phyloP scores from a whole-genome alignment of 2,113 vertebrate species.

The Anolis sagrei region DNA sequence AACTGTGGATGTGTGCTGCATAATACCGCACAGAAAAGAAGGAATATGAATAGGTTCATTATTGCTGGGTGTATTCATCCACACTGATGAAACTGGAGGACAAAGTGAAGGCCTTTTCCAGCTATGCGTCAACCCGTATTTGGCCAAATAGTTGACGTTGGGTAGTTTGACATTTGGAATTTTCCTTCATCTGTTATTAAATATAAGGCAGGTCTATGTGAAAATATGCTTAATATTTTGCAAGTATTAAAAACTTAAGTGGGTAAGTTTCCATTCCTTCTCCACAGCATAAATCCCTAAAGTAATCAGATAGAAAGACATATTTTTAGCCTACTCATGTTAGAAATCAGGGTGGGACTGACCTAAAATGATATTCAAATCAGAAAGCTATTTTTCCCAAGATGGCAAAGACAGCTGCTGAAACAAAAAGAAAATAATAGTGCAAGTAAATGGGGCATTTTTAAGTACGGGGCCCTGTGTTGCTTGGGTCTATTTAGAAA shows the following conservation, averaged over 20 bases:
- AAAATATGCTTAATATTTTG: constrained; percentile 36
- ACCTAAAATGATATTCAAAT: constrained; percentile 58
- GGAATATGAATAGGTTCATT: neutral
- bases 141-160: constrained; percentile 31
- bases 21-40: neutral
- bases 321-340: constrained; percentile 8
- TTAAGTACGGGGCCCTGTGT: neutral
- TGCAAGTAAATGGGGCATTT: constrained; percentile 6
- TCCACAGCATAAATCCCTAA: constrained; percentile 10
- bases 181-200: constrained; percentile 44
- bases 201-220: constrained; percentile 52
- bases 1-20: neutral
- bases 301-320: constrained; percentile 7
- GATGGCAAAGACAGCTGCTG: constrained; percentile 38
- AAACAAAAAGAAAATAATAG: constrained; percentile 2
- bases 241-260: neutral
- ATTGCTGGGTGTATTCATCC: neutral
- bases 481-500: constrained; percentile 22
- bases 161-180: constrained; percentile 56
- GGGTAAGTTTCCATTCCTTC: constrained; percentile 12
- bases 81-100: neutral
- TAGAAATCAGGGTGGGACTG: constrained; percentile 43
- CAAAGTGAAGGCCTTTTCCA: constrained; percentile 27
- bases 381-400: constrained; percentile 35
- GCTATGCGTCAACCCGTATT: constrained; percentile 52